Base-by-base conservation (phyloP, 2,888 invertebrate genomes). In the Aphrophora alni region DNA sequence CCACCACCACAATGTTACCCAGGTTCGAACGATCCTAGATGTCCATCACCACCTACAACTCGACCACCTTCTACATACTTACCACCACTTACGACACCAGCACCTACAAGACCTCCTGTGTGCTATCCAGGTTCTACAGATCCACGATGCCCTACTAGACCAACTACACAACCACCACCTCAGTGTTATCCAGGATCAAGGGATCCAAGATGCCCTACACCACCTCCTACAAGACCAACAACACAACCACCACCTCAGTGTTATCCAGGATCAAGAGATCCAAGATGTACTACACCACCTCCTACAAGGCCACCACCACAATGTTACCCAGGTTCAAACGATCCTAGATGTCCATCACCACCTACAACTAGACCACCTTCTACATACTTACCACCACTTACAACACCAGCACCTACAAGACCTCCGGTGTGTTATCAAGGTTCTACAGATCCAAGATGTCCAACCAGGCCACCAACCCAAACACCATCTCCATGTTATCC, bases 1-100 rank as follows among this genome's bases (percentile, higher is more conserved):
- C 85, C 89, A 88, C 84, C 84, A 68, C 86, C 86, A n/a, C 83
- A 83, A 28, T 87, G 90, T 59, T 89, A 85, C 79, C 89, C 80
- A 88, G 88, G 72, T 83, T 87, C 59, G 0, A 85, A 83, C 87
- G 88, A 90, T 83, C 88, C 89, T 0, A 84, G 88, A 81, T 82
- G 82, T 26, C 89, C 76, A 14, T 28, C 5, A 69, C 44, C 78
- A 12, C 76, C 81, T 21, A 27, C 76, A 24, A 80, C 76, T 21
- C 27, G 79, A 38, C 33, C 28, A 12, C 74, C 44, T 21, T 17
- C 33, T 51, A 81, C 78, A 51, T 25, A 70, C 70, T 21, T 25
- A 10, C 26, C 38, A n/a, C 72, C 76, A 14, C 81, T 76, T 28
- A 38, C 81, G 38, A 72, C 51, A 10, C 74, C 44, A 12, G 21